Evolutionary conservation across 2,113 vertebrate species (phyloP).

Genomic region (Brachionichthys hirsutus): DNA sequence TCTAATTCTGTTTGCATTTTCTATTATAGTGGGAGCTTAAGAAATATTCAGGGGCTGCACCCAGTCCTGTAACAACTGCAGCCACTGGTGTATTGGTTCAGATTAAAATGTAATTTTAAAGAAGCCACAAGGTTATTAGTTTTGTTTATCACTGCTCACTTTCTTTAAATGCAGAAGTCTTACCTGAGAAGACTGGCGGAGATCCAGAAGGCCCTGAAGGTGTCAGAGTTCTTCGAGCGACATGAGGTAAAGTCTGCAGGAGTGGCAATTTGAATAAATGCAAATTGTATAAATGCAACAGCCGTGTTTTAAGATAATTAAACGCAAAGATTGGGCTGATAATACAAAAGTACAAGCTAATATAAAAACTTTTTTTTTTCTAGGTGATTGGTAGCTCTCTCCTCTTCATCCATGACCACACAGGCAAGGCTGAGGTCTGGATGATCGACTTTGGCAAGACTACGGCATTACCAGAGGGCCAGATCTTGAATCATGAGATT

Average conservation of each 20-base stretch:
- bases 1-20: constrained; percentile 32
- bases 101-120: background rate
- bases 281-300: background rate
- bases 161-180: constrained; percentile 76
- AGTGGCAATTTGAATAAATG: constrained; percentile 3
- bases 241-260: constrained; percentile 86
- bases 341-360: background rate
- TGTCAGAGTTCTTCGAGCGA: constrained; percentile 89
- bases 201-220: constrained; percentile 85
- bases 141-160: background rate
- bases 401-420: constrained; percentile 94
- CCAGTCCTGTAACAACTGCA: background rate
- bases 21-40: background rate
- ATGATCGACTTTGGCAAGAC: constrained; percentile 99
- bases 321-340: too few relatives aligned
- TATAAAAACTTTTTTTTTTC: background rate
- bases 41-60: constrained; percentile 9
- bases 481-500: constrained; percentile 85
- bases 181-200: constrained; percentile 89
- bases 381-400: constrained; percentile 97
- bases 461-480: constrained; percentile 85
- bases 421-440: constrained; percentile 88
- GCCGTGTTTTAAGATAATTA: too few relatives aligned
- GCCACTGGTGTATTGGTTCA: background rate
- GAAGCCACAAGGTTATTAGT: too few relatives aligned